Base-by-base conservation (phyloP, 2,888 invertebrate genomes). In the Myathropa florea region DNA sequence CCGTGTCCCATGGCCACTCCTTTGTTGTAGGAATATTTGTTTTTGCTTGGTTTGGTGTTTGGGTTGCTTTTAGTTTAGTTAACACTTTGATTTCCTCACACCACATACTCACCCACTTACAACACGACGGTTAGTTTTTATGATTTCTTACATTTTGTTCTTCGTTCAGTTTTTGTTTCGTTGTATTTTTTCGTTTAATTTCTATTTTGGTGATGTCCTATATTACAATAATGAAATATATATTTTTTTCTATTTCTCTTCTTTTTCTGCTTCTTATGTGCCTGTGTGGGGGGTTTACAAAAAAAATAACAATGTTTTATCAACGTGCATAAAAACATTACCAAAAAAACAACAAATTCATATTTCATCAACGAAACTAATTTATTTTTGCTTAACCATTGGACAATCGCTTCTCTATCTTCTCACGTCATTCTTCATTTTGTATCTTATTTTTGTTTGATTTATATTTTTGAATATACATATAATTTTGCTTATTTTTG, bases 181-280 rank as follows among this genome's bases (percentile, higher is more conserved):
- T 80, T 73, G 18, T 53, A n/a, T 78, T 24, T 75, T 57, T 65
- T n/a, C n/a, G n/a, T n/a, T n/a, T n/a, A n/a, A 65, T 75, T 83
- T 83, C 78, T 79, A 86, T n/a, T 83, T 83, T 64, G 83, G 87
- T 87, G 87, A 87, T 83, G 87, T 87, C 87, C 76, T 87, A 83
- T 83, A 87, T 87, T 87, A 83, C 76, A 87, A 83, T 87, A 87
- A 87, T 87, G 70, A 83, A 87, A 53, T 33, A 87, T 79, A 83
- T 87, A 72, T 87, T 92, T 92, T 91, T 92, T 92, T 91, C 90
- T 91, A 90, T 91, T 91, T 92, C 91, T 91, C 91, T 91, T 91
- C 83, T 87, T 92, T 92, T 92, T 91, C 91, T 90, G 91, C 92
- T 92, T 91, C 90, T 91, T 91, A 90, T 91, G 91, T 90, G 91